Evolutionary conservation across 1,140 invertebrate genomes (phyloP).

Genomic region (Camponotus vicinus): DNA sequence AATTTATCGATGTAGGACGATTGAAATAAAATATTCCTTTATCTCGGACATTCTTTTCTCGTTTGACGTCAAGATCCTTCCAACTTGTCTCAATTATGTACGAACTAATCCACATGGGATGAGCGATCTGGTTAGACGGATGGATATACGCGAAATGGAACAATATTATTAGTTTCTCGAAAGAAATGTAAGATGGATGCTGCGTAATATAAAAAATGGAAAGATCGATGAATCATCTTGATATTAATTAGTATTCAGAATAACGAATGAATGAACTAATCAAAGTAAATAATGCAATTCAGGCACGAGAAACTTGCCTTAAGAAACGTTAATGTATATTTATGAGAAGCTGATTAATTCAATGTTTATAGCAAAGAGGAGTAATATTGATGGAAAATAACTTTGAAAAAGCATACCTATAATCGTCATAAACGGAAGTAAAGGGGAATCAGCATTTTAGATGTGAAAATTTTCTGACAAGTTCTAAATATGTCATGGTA

Average conservation of each 20-base stretch:
- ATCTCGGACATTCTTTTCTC: background rate
- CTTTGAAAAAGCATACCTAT: background rate
- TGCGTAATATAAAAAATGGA: background rate
- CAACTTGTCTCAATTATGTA: background rate
- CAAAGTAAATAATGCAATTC: background rate
- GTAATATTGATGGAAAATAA: background rate
- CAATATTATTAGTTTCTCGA: background rate
- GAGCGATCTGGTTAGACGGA: background rate
- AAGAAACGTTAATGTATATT: background rate
- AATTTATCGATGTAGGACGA: background rate
- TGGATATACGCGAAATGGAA: background rate
- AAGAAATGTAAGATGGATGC: constrained; percentile 6
- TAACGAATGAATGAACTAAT: constrained; percentile 9
- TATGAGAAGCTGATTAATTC: background rate
- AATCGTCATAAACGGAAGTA: too few species aligned
- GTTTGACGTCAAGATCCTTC: background rate
- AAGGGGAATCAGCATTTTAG: background rate
- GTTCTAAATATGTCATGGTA: background rate
- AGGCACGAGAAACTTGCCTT: background rate
- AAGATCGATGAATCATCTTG: background rate
- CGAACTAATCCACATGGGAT: background rate
- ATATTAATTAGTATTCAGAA: constrained; percentile 25
- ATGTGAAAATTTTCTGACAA: background rate
- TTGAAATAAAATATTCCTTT: background rate
- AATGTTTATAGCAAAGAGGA: background rate